Conservation (phyloP, 2,797 vertebrate species). For the Takifugu ocellatus region DNA sequence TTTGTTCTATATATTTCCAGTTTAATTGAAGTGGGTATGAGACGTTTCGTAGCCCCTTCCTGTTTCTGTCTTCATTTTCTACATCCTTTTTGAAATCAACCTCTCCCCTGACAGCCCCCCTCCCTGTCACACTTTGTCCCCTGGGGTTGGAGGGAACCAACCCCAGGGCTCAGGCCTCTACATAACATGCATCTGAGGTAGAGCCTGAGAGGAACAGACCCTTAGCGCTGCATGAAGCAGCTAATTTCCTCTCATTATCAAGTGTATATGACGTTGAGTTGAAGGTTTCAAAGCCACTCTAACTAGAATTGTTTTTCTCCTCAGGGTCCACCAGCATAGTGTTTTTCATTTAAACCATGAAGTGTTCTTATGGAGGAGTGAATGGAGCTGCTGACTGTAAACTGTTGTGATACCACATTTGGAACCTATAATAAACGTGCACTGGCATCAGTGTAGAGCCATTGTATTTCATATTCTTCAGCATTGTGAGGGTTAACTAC, state of each 20-base stretch:
- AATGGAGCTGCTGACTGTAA: slow-evolving; percentile 22
- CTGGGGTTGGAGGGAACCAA: slow-evolving; percentile 50
- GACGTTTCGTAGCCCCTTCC: slow-evolving; percentile 66
- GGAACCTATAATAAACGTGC: background rate
- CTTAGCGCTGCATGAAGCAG: slow-evolving; percentile 29
- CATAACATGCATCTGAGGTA: slow-evolving; percentile 45
- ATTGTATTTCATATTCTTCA: background rate
- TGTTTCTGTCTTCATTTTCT: slow-evolving; percentile 28
- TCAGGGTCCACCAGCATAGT: slow-evolving; percentile 38
- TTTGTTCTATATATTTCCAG: no score
- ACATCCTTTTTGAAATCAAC: slow-evolving; percentile 4
- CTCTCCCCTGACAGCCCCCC: slow-evolving; percentile 45
- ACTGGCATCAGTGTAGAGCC: slow-evolving; percentile 1
- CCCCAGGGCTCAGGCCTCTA: slow-evolving; percentile 52
- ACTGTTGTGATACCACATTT: slow-evolving; percentile 20
- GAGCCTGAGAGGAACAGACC: slow-evolving; percentile 15
- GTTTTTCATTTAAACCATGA: slow-evolving; percentile 26
- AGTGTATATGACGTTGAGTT: slow-evolving; percentile 27
- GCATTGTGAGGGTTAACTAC: background rate
- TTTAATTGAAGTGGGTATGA: slow-evolving; percentile 58
- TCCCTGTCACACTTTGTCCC: slow-evolving; percentile 56
- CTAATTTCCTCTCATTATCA: slow-evolving; percentile 51
- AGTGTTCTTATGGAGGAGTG: slow-evolving; percentile 22
- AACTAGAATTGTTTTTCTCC: slow-evolving; percentile 29
- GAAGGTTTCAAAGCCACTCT: slow-evolving; percentile 34